Conservation (phyloP, 2,113 vertebrate species). For the Melanotaenia duboulayi region DNA sequence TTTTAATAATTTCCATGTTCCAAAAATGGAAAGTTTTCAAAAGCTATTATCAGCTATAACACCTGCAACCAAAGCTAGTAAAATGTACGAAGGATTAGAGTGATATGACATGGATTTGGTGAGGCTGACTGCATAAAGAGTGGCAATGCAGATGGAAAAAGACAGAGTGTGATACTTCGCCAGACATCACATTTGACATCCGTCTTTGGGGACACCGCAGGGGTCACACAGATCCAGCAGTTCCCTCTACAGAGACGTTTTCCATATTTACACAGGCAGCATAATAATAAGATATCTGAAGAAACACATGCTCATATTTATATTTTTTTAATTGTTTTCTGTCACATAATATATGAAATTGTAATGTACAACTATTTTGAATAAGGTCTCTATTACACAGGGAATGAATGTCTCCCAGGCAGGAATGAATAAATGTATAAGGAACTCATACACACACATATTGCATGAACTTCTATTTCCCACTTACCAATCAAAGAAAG, state of each 20-base stretch:
- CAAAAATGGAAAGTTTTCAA: not conserved
- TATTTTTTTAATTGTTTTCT: too few species aligned
- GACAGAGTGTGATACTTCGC: conserved; percentile 23
- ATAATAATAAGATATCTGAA: conserved; percentile 22
- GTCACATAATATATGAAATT: not conserved
- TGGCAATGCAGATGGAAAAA: conserved; percentile 39
- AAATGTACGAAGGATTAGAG: not conserved
- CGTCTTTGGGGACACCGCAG: conserved; percentile 24
- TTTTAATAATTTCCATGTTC: not conserved
- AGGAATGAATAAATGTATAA: too few species aligned
- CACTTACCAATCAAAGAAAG: conserved; percentile 10
- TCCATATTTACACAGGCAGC: not conserved
- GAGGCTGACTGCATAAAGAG: conserved; percentile 30
- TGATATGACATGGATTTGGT: not conserved
- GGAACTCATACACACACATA: not conserved
- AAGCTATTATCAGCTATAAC: conserved; percentile 1
- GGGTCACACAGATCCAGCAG: conserved; percentile 20
- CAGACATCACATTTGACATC: conserved; percentile 35
- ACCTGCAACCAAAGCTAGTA: not conserved
- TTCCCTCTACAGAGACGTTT: conserved; percentile 6
- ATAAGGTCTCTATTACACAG: too few species aligned
- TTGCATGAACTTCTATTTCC: not conserved
- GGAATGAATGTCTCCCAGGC: too few species aligned
- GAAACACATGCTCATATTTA: not conserved
- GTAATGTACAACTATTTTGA: too few species aligned